Base-by-base conservation (phyloP, 2,797 vertebrate species). In the Clarias fuscus region DNA sequence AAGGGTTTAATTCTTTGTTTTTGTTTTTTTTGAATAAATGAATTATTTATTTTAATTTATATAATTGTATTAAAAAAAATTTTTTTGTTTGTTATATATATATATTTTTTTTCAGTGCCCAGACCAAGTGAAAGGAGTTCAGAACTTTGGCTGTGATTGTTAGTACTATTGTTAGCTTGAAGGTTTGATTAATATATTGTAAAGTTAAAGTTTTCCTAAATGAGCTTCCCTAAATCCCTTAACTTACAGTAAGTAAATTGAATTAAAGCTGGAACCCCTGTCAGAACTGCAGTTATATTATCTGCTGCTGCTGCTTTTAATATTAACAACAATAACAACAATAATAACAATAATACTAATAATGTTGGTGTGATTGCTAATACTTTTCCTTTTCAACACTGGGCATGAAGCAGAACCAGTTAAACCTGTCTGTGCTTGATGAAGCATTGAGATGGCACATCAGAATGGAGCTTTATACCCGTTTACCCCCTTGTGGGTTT, bases 391-490 rank as follows among this genome's bases (percentile, higher is more conserved):
- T 18, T 68, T 18, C 5, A 24, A 3, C 18, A 33, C 0, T 24
- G 27, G 10, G 14, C 6, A 15, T 13, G n/a, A 56, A 11, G 18
- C 43, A 30, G 48, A 82, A 56, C n/a, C 64, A 56, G 80, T 56
- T 14, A 33, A 22, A 48, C 18, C 59, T 68, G 86, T 30, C 64
- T 86, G 68, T 75, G 85, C 68, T 37, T 20, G n/a, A 40, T 10
- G 27, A 72, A 59, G 67, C 82, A 83, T 59, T 61, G 53, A 72
- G 22, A 40, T 30, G 59, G 24, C 33, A 20, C 56, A 75, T 67
- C 48, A 67, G 72, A 58, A 37, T 83, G 62, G 62, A 59, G 30
- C 48, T 64, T 81, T 78, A 48, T 65, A 68, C 80, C 64, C 17
- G 7, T 56, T 27, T 82, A 82, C 68, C 53, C 68, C 58, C 58